A percentile compares a stretch with the other conserved stretches of the same genome.
Evolutionary conservation across 2,113 vertebrate species (phyloP).

Genomic region (Gopherus flavomarginatus): DNA sequence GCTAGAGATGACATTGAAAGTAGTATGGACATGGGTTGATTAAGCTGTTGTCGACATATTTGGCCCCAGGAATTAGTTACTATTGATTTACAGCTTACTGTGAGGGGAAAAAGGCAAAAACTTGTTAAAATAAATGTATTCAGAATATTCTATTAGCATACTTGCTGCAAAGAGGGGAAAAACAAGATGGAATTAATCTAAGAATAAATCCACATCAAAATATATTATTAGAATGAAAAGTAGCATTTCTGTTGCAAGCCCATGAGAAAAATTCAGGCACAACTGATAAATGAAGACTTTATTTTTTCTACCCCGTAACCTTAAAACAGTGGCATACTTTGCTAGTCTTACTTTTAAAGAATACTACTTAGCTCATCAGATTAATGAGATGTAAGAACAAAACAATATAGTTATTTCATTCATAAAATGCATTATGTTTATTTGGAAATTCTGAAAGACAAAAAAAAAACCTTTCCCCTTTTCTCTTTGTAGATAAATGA

Average conservation of each 20-base stretch:
- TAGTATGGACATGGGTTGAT: constrained; percentile 37
- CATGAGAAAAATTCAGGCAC: background rate
- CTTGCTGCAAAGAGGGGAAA: background rate
- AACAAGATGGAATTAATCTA: constrained; percentile 42
- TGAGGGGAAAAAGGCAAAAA: constrained; percentile 27
- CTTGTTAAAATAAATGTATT: constrained; percentile 50
- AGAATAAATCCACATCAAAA: constrained; percentile 39
- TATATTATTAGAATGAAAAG: background rate
- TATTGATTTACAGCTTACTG: constrained; percentile 55
- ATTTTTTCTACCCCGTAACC: background rate
- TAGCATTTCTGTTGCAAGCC: background rate
- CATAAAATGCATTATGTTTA: background rate
- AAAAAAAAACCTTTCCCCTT: background rate
- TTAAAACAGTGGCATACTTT: background rate
- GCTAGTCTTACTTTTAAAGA: background rate
- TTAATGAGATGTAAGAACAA: background rate
- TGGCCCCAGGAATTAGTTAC: constrained; percentile 47
- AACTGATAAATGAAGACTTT: background rate
- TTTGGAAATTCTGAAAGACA: constrained; percentile 7
- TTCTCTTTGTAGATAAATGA: background rate
- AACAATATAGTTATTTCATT: background rate
- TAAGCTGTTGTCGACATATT: constrained; percentile 59
- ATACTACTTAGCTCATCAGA: background rate
- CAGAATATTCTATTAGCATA: constrained; percentile 59
- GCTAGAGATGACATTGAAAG: constrained; percentile 64